These are phyloP conservation scores for Sandelia bainsii DNA, from an alignment of 2,797 vertebrate species.

Conservation along the genomic window DNA sequence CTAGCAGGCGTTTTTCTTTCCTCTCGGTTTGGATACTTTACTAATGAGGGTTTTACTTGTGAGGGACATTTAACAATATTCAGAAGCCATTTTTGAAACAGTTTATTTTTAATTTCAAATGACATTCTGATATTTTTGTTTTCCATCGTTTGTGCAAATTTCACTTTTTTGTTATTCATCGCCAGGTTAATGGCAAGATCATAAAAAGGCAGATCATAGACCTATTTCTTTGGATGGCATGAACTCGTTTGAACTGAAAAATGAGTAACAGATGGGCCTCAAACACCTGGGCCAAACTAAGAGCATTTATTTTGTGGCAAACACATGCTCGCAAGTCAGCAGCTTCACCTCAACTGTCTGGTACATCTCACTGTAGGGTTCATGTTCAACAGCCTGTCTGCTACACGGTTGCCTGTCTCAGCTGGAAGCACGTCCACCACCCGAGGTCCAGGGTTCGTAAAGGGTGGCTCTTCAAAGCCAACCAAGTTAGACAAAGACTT, in stretches of 20 bases:
- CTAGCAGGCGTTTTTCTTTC: not conserved
- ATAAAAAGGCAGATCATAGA: constrained; percentile 34
- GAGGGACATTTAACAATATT: not conserved
- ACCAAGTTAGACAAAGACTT: constrained; percentile 64
- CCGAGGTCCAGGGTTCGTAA: constrained; percentile 76
- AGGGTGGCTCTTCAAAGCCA: constrained; percentile 65
- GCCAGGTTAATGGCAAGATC: constrained; percentile 63
- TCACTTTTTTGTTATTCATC: constrained; percentile 51
- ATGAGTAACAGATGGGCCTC: constrained; percentile 85
- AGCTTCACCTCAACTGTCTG: constrained; percentile 74
- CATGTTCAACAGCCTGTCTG: constrained; percentile 66
- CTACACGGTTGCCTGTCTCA: constrained; percentile 48
- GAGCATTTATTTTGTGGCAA: constrained; percentile 83
- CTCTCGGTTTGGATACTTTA: not conserved
- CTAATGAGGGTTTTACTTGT: not conserved
- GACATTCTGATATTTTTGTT: constrained; percentile 18
- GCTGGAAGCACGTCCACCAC: constrained; percentile 70
- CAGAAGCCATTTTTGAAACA: constrained; percentile 1
- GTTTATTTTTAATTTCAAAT: not conserved
- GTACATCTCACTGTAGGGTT: constrained; percentile 77
- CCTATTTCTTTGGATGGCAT: constrained; percentile 52
- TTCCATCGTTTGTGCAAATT: constrained; percentile 11
- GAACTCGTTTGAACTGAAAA: constrained; percentile 44
- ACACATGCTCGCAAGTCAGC: constrained; percentile 78
- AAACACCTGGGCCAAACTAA: constrained; percentile 83